Evolutionary conservation across 2,113 vertebrate species (phyloP).

Genomic region (Gnathonemus echidnorhynchus): DNA sequence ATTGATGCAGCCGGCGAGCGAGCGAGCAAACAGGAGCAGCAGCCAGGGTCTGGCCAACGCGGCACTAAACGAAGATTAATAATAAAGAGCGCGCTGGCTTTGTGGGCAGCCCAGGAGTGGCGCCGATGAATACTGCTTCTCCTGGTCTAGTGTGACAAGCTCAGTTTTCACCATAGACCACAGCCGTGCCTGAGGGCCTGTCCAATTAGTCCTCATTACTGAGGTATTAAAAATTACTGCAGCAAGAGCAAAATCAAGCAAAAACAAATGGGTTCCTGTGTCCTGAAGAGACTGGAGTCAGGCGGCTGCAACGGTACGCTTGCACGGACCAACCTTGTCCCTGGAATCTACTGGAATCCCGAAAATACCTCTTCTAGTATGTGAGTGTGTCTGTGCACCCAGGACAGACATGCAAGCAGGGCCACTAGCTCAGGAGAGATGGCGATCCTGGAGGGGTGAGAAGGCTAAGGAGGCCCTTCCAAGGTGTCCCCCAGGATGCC

Average conservation of each 20-base stretch:
- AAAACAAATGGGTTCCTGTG: neutral
- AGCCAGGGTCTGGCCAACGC: neutral
- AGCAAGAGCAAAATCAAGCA: neutral
- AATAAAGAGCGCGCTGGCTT: neutral
- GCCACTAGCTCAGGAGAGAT: neutral
- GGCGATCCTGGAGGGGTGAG: neutral
- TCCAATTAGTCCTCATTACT: constrained; percentile 27
- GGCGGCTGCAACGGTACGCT: neutral
- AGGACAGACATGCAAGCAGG: neutral
- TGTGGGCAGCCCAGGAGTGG: neutral
- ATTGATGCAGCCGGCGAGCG: neutral
- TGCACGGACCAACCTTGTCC: neutral
- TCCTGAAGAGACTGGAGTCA: neutral
- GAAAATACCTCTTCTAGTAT: neutral
- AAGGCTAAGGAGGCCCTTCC: neutral
- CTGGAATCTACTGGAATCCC: neutral
- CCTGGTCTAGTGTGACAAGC: constrained; percentile 13
- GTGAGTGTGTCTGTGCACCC: neutral
- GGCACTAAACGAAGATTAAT: neutral
- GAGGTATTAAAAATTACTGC: constrained; percentile 10
- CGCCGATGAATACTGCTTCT: neutral
- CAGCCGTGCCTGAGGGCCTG: constrained; percentile 12
- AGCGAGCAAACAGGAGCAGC: neutral
- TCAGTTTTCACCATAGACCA: neutral
- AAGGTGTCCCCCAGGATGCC: neutral